Base-by-base conservation (phyloP, 2,888 invertebrate species). In the Agrotis exclamationis region DNA sequence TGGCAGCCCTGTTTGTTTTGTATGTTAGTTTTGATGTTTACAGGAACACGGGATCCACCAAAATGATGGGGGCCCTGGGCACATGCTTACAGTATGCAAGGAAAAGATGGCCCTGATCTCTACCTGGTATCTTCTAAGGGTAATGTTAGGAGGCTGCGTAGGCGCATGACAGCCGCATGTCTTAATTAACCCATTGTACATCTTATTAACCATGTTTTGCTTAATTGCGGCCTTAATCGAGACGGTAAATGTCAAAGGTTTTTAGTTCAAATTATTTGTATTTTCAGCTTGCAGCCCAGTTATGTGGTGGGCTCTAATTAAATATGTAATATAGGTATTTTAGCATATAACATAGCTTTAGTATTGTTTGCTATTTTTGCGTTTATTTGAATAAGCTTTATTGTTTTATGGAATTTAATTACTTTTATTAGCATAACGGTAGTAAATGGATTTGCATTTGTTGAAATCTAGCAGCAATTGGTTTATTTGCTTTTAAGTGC, bases 161-260 rank as follows among this genome's bases (percentile, higher is more conserved):
- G 90, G 90, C 84, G 88, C 84, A 74, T 85, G 87, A 85, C 87
- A 86, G 78, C 65, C 77, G 80, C 90, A 87, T 90, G 88, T 93
- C 93, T 93, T 93, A 93, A 94, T 94, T 93, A 93, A 91, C 87
- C 89, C 83, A 91, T 91, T 91, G 91, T 89, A 83, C 82, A 85
- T 88, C 88, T 89, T 89, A 91, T 91, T 90, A 83, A 83, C 88
- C 47, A 65, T 67, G 82, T 85, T 71, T 75, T 80, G 87, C 85
- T 83, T 86, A 84, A 87, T 86, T 86, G 85, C 82, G 80, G 73
- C 79, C 53, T 76, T 81, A 85, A 83, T 83, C 70, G 60, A 69
- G 70, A 73, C 45, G 20, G 69, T 78, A 94, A 93, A 94, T 93
- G 91, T 92, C 86, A 92, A 88, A 93, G 91, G 91, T 93, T 91